Evolutionary conservation across 2,888 invertebrate species (phyloP), one percentile per base, ranked within the genome.

Genomic region (Orthonevra nobilis): DNA sequence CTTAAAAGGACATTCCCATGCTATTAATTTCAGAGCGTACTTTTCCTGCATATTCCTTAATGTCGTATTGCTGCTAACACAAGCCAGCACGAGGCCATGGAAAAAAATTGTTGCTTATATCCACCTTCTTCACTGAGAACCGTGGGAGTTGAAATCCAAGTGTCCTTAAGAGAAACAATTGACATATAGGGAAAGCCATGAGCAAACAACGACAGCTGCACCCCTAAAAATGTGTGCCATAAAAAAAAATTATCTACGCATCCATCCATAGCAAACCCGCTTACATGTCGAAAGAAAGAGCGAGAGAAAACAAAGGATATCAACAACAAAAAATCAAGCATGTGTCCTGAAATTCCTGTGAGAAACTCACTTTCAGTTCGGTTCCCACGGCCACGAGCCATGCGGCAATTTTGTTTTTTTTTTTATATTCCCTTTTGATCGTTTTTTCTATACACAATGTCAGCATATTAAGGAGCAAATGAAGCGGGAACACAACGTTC

Each of bases 371-470:
- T 87, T 87, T 86, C 84, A 83, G 83, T 83, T 84, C 84, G 85
- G 87, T 87, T 87, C 87, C 87, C 87, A 87, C 88, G 87, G 84
- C 87, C 88, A 87, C 87, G 87, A 88, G 86, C 88, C 87, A 87
- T 87, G 86, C 85, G 86, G 86, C 85, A n/a, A n/a, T n/a, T n/a
- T n/a, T n/a, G n/a, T n/a, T n/a, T n/a, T 75, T 81, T 81, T 79
- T 81, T 77, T 85, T 83, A 14, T 44, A 42, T 30, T 40, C 30
- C 30, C 14, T 20, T 17, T 44, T 40, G 38, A 32, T 66, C 52
- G 54, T 44, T 66, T 60, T 12, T 6, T 52, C 34, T 15, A 4
- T 23, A 40, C 42, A 46, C 34, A 28, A 28, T 32, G 30, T 48
- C 28, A 28, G 48, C 9, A 34, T 14, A 10, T 20, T 7, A 36